These are phyloP conservation scores for Turritopsis rubra DNA, from an alignment of 30 jellyfish, hydroid and myxozoan species.

Conservation along the genomic window DNA sequence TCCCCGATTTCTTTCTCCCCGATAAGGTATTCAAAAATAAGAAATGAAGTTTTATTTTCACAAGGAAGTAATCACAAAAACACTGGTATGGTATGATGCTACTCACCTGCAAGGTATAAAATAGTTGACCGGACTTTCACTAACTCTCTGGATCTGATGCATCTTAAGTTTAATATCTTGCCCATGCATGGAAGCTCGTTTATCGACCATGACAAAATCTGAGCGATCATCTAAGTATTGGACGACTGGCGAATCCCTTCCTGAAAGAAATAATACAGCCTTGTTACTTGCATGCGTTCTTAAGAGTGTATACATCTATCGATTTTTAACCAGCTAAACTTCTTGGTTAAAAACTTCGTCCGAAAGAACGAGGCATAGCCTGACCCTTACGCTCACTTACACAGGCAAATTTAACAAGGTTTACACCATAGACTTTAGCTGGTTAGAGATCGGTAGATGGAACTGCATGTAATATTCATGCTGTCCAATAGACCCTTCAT, in stretches of 20 bases:
- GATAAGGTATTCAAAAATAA: background rate
- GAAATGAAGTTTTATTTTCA: background rate
- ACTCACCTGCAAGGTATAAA: slow-evolving; percentile 41
- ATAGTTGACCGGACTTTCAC: slow-evolving; percentile 74
- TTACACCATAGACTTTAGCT: too few species aligned
- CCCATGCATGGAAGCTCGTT: slow-evolving; percentile 9
- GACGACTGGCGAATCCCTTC: background rate
- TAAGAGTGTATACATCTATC: too few species aligned
- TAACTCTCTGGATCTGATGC: slow-evolving; percentile 81
- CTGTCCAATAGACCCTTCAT: too few species aligned
- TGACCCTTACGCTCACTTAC: too few species aligned
- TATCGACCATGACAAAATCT: slow-evolving; percentile 20
- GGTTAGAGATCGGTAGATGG: too few species aligned
- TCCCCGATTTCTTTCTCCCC: background rate
- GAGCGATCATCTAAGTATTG: background rate
- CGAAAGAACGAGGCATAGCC: too few species aligned
- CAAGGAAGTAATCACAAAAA: background rate
- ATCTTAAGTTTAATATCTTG: slow-evolving; percentile 24
- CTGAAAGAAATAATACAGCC: background rate
- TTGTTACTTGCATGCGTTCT: too few species aligned
- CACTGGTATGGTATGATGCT: background rate
- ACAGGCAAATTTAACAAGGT: too few species aligned
- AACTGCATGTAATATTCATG: too few species aligned
- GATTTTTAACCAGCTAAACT: too few species aligned
- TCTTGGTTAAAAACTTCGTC: too few species aligned